Percentiles rank a stretch among this genome's conserved stretches.
Conservation (phyloP, 2,888 invertebrate species). For the Palloptera scutellata region DNA sequence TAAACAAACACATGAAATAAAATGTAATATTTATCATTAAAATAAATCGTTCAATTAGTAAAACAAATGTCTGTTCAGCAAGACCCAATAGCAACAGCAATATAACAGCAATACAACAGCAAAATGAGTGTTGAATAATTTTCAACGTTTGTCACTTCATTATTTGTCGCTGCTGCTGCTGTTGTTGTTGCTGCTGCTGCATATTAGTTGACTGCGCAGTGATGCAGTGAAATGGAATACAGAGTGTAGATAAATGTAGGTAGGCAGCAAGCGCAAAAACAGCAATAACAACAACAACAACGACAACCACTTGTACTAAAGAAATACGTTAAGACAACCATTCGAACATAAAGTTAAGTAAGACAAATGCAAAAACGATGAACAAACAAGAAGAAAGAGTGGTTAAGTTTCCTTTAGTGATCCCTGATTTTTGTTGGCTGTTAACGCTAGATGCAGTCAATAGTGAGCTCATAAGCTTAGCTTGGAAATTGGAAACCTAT, state of each 20-base stretch:
- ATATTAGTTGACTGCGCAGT: conserved; percentile 7
- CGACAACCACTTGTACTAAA: conserved; percentile 4
- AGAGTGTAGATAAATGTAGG: neutral
- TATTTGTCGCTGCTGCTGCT: conserved; percentile 25
- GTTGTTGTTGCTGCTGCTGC: conserved; percentile 12
- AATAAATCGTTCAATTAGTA: too few species aligned
- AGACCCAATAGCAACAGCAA: conserved; percentile 9
- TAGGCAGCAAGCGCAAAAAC: conserved; percentile 11
- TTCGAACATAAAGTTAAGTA: neutral
- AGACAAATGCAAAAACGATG: neutral
- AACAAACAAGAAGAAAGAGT: neutral
- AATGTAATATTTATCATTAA: too few species aligned
- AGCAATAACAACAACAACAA: conserved; percentile 8
- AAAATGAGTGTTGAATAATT: conserved; percentile 32
- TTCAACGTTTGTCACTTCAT: conserved; percentile 36
- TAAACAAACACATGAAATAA: too few species aligned
- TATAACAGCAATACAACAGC: conserved; percentile 10
- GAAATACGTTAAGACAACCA: neutral
- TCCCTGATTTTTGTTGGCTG: neutral
- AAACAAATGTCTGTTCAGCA: conserved; percentile 24
- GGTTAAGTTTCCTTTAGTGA: neutral
- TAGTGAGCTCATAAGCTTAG: too few species aligned
- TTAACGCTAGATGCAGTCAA: neutral
- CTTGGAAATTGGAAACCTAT: too few species aligned
- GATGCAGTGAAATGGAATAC: too few species aligned